Evolutionary conservation across 2,113 vertebrate species (phyloP).

Genomic region (Noctilio leporinus): DNA sequence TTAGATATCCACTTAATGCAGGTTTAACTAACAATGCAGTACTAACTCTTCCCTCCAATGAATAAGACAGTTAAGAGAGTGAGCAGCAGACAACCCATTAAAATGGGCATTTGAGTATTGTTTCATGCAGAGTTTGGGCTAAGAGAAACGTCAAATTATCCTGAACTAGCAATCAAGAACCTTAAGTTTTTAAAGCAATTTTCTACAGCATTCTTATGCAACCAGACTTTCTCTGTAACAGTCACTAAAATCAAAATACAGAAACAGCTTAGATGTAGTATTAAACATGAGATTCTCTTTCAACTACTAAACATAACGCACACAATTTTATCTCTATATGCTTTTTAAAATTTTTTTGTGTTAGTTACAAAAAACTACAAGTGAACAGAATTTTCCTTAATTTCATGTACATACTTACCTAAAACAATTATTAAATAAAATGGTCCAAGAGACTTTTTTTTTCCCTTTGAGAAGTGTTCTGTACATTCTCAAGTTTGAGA

Average conservation of each 20-base stretch:
- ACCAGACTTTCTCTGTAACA: not conserved
- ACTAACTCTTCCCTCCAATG: not conserved
- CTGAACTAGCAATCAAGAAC: not conserved
- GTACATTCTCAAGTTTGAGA: not conserved
- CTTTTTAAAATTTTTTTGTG: not conserved
- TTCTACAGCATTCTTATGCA: not conserved
- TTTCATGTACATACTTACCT: not conserved
- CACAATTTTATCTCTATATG: not conserved
- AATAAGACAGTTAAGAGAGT: not conserved
- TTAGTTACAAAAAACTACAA: not conserved
- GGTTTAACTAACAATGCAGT: not conserved
- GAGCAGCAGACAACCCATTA: not conserved
- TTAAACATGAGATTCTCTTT: not conserved
- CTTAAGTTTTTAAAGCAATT: conserved; percentile 10
- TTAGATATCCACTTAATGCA: not conserved
- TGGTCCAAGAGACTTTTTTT: not conserved
- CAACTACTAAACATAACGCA: not conserved
- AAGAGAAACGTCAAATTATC: not conserved
- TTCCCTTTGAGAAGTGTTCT: not conserved
- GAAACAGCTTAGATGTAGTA: not conserved
- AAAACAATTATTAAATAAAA: conserved; percentile 27
- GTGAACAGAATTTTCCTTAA: not conserved
- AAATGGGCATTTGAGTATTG: conserved; percentile 3
- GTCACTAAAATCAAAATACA: not conserved
- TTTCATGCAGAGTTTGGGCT: not conserved